phyloP scores from a whole-genome alignment of 2,797 vertebrate genomes.

The Darevskia mixta region DNA sequence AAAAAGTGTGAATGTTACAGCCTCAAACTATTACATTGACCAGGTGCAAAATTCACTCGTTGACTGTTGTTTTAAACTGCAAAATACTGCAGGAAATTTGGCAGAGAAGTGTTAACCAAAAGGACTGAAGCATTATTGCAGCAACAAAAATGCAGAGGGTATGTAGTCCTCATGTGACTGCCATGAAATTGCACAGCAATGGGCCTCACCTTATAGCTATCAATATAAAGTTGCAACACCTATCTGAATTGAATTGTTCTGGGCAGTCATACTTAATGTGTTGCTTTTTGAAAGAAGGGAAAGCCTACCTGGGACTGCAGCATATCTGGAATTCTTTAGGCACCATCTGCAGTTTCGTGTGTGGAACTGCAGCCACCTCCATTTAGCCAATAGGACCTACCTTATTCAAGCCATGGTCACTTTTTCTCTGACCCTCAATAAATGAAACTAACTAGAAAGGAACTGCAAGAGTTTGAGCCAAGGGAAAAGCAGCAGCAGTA shows the following conservation, averaged over 20 bases:
- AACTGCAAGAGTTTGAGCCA: not conserved
- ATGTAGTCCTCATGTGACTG: not conserved
- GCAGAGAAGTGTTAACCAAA: not conserved
- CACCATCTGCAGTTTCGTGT: not conserved
- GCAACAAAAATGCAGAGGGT: not conserved
- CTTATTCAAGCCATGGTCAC: not conserved
- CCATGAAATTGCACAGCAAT: not conserved
- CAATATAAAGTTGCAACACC: not conserved
- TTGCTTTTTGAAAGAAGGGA: not conserved
- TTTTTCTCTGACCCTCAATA: not conserved
- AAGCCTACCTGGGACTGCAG: not conserved
- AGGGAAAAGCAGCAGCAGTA: not conserved
- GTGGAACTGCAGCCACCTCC: not conserved
- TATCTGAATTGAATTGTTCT: not conserved
- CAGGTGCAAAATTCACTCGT: not conserved
- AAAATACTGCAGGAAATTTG: not conserved
- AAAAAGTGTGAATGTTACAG: not conserved
- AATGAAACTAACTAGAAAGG: not conserved
- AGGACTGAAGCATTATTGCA: not conserved
- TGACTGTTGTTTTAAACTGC: not conserved
- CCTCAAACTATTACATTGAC: not conserved
- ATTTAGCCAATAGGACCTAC: not conserved
- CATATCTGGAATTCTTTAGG: conserved; percentile 8
- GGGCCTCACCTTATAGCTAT: not conserved
- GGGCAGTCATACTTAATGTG: not conserved